phyloP scores from a whole-genome alignment of 2,888 invertebrate genomes.

The Ariolimax columbianus region DNA sequence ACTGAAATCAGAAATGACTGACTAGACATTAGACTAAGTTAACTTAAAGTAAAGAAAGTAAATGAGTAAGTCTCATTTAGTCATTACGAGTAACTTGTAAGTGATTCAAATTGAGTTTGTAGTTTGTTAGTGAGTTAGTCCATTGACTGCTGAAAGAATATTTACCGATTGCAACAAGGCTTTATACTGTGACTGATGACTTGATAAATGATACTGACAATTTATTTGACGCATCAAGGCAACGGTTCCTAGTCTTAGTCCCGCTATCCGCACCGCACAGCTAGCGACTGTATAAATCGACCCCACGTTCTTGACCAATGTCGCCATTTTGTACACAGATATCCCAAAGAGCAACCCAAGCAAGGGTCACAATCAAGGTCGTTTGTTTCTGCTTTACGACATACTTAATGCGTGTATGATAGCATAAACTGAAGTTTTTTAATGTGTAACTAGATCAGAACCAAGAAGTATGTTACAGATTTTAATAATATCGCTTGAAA shows the following conservation, averaged over 20 bases:
- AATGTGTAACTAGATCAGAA: too few species aligned
- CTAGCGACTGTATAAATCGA: conserved; percentile 48
- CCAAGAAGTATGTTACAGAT: too few species aligned
- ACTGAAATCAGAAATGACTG: too few species aligned
- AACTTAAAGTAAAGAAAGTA: too few species aligned
- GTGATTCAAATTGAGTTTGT: too few species aligned
- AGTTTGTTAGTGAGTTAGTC: too few species aligned
- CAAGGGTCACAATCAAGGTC: conserved; percentile 34
- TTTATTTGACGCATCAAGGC: conserved; percentile 52
- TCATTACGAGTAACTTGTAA: too few species aligned
- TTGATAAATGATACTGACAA: conserved; percentile 41
- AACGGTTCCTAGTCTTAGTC: conserved; percentile 52
- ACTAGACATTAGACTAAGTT: too few species aligned
- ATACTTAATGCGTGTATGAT: too few species aligned
- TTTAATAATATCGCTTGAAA: too few species aligned
- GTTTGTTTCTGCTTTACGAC: conserved; percentile 18
- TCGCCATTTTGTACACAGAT: conserved; percentile 55
- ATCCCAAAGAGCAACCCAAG: not conserved
- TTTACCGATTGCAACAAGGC: conserved; percentile 31
- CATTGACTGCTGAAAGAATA: not conserved
- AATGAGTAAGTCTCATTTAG: too few species aligned
- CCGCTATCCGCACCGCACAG: conserved; percentile 48
- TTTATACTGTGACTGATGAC: not conserved
- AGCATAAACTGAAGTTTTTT: too few species aligned
- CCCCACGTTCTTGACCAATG: conserved; percentile 57